Base-by-base conservation (phyloP, 2,797 vertebrate genomes). In the Spinibarbus caldwelli region DNA sequence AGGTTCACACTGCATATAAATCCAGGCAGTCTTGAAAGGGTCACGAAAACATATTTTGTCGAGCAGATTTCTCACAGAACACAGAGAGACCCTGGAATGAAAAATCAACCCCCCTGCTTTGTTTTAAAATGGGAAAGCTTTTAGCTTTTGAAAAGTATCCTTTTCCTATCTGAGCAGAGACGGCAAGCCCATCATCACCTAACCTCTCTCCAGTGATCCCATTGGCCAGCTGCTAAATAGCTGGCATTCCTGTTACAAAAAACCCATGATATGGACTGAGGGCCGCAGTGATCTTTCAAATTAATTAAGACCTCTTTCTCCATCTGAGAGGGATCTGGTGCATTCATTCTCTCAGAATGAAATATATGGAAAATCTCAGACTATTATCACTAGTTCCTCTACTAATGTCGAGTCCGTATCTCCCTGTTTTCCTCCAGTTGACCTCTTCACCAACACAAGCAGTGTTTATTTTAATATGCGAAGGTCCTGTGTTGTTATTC, bases 111-210 rank as follows among this genome's bases (percentile, higher is more conserved):
- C 89, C 91, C 91, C 89, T 89, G 90, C 93, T 95, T 94, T 95
- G 95, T 95, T 95, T 96, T 95, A 94, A 95, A 96, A 95, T 94
- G 94, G 95, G 95, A 91, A 96, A 96, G 94, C 95, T 97, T 95
- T 96, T 95, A 95, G 95, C 95, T 95, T 96, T 96, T 96, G 95
- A 96, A 96, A 96, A 94, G 94, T 95, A 95, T 95, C 95, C 94
- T 95, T 95, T 95, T 94, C 93, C 95, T 95, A 93, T 95, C 95
- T 90, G 89, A 90, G 91, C 90, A 90, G 85, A 86, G 83, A 91
- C 91, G 86, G 89, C 93, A 52, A 91, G 89, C 92, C 95, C 94
- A 92, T 96, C 95, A 96, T 95, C 96, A 96, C 96, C 96, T 96
- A 76, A 80, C 90, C 91, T 90, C 92, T 94, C 86, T 90, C 88